Evolutionary conservation across 2,888 invertebrate genomes (phyloP).

Genomic region (Stenurella melanura): DNA sequence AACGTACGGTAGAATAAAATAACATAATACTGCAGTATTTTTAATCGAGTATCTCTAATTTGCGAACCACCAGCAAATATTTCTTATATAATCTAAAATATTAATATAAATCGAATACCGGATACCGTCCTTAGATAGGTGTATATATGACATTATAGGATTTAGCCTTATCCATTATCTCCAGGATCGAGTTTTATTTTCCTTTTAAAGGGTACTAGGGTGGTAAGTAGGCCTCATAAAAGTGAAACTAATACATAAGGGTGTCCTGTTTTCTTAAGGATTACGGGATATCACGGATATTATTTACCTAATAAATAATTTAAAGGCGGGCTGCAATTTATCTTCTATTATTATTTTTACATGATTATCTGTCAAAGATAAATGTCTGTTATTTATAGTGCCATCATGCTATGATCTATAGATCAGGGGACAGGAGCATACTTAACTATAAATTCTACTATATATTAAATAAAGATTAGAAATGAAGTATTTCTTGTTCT

Average conservation of each 20-base stretch:
- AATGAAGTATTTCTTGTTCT: too few species aligned
- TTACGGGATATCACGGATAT: not conserved
- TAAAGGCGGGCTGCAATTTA: not conserved
- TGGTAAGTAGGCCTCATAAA: not conserved
- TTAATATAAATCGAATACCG: not conserved
- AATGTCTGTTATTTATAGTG: too few species aligned
- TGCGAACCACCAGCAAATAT: too few species aligned
- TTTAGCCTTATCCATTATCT: not conserved
- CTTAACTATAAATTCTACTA: too few species aligned
- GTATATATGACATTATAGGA: not conserved
- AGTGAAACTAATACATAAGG: conserved; percentile 7
- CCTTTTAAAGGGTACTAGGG: conserved; percentile 1
- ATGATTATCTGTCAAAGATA: too few species aligned
- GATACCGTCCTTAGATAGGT: not conserved
- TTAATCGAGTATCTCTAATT: too few species aligned
- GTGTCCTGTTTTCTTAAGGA: not conserved
- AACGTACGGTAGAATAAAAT: too few species aligned
- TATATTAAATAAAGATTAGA: too few species aligned
- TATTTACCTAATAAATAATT: not conserved
- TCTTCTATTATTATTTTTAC: too few species aligned
- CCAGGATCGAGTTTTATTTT: not conserved
- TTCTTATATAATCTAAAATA: not conserved
- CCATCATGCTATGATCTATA: too few species aligned
- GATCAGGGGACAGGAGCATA: too few species aligned
- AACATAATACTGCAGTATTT: too few species aligned